These are phyloP conservation scores for Drosophila subquinaria DNA, from an alignment of 2,888 invertebrate genomes.

Conservation along the genomic window DNA sequence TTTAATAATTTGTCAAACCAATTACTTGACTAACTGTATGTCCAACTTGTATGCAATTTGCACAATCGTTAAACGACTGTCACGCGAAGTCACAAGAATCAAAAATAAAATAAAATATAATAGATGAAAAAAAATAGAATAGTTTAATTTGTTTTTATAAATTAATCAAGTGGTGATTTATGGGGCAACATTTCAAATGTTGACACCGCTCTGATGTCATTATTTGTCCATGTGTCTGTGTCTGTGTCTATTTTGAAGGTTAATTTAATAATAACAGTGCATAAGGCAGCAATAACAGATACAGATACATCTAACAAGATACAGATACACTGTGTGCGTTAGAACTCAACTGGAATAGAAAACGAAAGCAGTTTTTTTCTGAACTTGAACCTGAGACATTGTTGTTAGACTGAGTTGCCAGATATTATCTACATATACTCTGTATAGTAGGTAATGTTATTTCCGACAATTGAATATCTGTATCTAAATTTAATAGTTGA, in stretches of 20 bases:
- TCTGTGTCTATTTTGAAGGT: constrained; percentile 63
- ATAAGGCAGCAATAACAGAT: constrained; percentile 29
- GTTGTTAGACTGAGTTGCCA: neutral
- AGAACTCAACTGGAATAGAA: constrained; percentile 44
- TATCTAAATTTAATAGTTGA: constrained; percentile 56
- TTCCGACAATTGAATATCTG: constrained; percentile 36
- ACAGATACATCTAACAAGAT: constrained; percentile 38
- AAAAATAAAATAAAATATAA: constrained; percentile 20
- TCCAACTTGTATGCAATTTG: constrained; percentile 51
- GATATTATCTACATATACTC: neutral
- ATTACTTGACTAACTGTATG: constrained; percentile 2
- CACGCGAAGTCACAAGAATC: constrained; percentile 42
- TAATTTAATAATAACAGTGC: constrained; percentile 76
- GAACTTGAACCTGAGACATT: constrained; percentile 69
- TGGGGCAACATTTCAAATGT: constrained; percentile 66
- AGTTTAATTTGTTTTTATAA: constrained; percentile 61
- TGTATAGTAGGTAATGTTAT: constrained; percentile 12
- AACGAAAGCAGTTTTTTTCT: constrained; percentile 64
- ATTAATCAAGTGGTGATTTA: constrained; percentile 80
- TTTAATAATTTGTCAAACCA: neutral
- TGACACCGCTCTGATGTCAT: constrained; percentile 76
- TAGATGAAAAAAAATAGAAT: constrained; percentile 14
- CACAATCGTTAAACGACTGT: constrained; percentile 51
- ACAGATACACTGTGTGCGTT: constrained; percentile 39
- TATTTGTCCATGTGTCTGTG: constrained; percentile 47